phyloP scores from a whole-genome alignment of 2,797 vertebrate species.

The Strix occidentalis region DNA sequence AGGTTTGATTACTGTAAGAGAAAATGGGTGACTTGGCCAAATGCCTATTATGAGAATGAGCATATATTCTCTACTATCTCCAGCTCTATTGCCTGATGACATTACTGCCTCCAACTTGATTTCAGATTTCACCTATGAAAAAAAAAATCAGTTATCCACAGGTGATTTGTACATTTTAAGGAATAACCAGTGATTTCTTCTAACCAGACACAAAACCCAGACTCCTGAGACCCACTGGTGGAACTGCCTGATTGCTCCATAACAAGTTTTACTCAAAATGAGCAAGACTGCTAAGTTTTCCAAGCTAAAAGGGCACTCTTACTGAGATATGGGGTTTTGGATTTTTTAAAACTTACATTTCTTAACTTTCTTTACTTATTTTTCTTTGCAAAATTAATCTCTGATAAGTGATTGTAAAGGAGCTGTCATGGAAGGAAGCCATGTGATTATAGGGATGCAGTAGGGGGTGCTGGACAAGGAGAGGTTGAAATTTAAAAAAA shows the following conservation, averaged over 20 bases:
- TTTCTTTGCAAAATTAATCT: background rate
- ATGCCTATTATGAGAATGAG: background rate
- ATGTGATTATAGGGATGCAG: background rate
- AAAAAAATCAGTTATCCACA: background rate
- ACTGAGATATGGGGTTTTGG: background rate
- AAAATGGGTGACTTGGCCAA: background rate
- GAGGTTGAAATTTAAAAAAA: no score
- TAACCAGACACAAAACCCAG: background rate
- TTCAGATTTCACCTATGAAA: background rate
- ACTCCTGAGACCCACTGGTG: background rate
- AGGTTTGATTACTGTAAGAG: background rate
- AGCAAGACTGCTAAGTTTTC: background rate
- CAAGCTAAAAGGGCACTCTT: background rate
- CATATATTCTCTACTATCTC: background rate
- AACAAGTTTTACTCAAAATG: background rate
- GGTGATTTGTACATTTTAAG: background rate
- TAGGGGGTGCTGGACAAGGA: background rate
- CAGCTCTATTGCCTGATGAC: background rate
- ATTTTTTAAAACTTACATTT: background rate
- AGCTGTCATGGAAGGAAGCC: background rate
- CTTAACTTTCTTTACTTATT: background rate
- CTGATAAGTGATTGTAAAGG: background rate
- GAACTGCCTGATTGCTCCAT: background rate
- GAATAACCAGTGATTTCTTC: background rate
- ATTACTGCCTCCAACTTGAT: background rate